Evolutionary conservation across 1,140 invertebrate genomes (phyloP), one percentile per base, ranked within the genome.

Genomic region (Arion vulgaris): DNA sequence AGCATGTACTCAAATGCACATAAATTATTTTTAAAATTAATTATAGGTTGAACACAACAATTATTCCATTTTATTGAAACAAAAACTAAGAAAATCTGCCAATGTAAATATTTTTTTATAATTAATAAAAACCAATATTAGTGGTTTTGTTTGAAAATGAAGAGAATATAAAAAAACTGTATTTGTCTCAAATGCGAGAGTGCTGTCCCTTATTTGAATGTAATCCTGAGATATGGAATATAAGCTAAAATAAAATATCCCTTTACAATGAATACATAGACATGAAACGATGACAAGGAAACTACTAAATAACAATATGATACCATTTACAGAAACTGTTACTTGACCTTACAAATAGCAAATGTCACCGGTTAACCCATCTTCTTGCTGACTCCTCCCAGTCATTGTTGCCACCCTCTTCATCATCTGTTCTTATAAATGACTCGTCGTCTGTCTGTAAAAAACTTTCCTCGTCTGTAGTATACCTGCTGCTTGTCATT

Each of bases 351-450:
- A 19, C 19, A 19, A 32, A 66, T 23, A 62, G 51, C 26, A 51
- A 82, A 75, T 53, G 80, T 87, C 87, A 92, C 85, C 95, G 94
- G 91, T 95, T 95, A 68, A 95, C 94, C 95, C 95, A 95, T 88
- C 95, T 93, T 87, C 94, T 94, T 82, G 95, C 94, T 4, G 94
- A 94, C 87, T 95, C 95, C 82, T 95, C 94, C 94, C 95, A 95
- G 87, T 95, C 93, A 83, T 94, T 93, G 86, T 94, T 93, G 83
- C 93, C 93, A 71, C 92, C 91, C 78, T 94, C 94, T 81, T 94
- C 94, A 75, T 95, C 94, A 77, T 93, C 92, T 71, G 92, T 93
- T 34, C 92, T 88, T 49, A 92, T 91, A 86, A 92, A 92, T 13
- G 91, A 92, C 77, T 92, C 90, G 32, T 91, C 91, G 79, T 93